Conservation (phyloP, 2,797 vertebrate species). For the Cheirogaleus major region DNA sequence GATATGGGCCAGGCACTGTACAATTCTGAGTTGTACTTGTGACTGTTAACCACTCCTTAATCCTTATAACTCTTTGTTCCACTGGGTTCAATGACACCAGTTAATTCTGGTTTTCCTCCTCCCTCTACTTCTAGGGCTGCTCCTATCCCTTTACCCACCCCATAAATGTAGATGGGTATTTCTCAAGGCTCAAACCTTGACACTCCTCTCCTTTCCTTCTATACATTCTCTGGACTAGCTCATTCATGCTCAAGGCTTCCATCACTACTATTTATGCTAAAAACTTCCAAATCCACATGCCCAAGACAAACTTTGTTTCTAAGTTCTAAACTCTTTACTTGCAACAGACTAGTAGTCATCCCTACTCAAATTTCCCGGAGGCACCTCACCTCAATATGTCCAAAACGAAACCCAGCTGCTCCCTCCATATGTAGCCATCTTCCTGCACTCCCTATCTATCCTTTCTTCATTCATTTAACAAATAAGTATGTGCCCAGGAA, state of each 20-base stretch:
- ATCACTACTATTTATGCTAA: background rate
- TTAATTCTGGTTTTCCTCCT: background rate
- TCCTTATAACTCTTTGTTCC: background rate
- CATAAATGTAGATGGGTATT: background rate
- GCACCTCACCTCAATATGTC: background rate
- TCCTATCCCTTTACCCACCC: background rate
- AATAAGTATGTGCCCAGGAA: background rate
- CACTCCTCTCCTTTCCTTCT: background rate
- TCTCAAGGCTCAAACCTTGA: constrained; percentile 26
- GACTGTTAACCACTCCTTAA: background rate
- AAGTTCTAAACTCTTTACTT: background rate
- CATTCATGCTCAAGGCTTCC: background rate
- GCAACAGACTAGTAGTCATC: background rate
- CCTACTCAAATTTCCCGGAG: background rate
- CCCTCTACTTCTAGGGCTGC: background rate
- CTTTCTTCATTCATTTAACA: constrained; percentile 15
- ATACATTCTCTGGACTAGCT: background rate
- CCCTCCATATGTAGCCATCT: constrained; percentile 7
- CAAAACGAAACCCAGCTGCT: constrained; percentile 1
- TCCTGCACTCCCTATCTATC: background rate
- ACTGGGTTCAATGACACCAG: background rate
- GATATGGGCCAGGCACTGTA: background rate
- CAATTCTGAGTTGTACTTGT: background rate
- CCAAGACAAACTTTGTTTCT: constrained; percentile 38
- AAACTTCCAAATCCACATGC: background rate